Percentiles rank a stretch among this genome's conserved stretches.
Evolutionary conservation across 1,140 invertebrate species (phyloP).

Genomic region (Achatina immaculata): DNA sequence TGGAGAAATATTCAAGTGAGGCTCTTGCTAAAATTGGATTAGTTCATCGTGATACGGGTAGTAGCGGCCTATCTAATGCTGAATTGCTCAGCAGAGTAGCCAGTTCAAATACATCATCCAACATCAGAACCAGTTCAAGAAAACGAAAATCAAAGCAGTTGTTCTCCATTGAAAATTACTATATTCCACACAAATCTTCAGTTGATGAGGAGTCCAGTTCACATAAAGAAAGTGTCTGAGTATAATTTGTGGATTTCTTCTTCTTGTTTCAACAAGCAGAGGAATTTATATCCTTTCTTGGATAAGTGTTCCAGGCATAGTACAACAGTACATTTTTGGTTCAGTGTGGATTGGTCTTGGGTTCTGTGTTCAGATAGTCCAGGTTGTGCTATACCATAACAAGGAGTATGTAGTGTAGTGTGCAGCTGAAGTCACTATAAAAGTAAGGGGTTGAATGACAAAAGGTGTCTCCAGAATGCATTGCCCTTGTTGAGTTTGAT

Average conservation of each 20-base stretch:
- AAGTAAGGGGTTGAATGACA: too few species aligned
- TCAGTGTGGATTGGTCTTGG: not conserved
- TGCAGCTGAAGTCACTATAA: too few species aligned
- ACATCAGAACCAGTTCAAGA: constrained; percentile 57
- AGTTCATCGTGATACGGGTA: not conserved
- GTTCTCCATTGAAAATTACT: constrained; percentile 66
- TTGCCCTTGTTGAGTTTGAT: too few species aligned
- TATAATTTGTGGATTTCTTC: not conserved
- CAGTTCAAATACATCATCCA: not conserved
- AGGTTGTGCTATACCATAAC: not conserved
- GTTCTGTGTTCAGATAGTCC: not conserved
- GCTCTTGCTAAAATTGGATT: not conserved
- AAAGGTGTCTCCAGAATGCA: too few species aligned
- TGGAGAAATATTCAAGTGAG: not conserved
- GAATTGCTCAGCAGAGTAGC: not conserved
- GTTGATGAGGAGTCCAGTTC: not conserved
- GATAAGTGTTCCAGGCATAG: not conserved
- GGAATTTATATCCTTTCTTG: not conserved
- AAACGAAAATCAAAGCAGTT: constrained; percentile 65
- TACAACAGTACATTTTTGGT: too few species aligned
- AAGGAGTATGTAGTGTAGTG: too few species aligned
- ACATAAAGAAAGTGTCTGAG: constrained; percentile 3
- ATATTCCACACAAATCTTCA: constrained; percentile 5
- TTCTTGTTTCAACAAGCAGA: not conserved
- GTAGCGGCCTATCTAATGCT: not conserved